A percentile compares a stretch with the other conserved stretches of the same genome.
phyloP scores from a whole-genome alignment of 1,140 invertebrate species.

The Bombus huntii region DNA sequence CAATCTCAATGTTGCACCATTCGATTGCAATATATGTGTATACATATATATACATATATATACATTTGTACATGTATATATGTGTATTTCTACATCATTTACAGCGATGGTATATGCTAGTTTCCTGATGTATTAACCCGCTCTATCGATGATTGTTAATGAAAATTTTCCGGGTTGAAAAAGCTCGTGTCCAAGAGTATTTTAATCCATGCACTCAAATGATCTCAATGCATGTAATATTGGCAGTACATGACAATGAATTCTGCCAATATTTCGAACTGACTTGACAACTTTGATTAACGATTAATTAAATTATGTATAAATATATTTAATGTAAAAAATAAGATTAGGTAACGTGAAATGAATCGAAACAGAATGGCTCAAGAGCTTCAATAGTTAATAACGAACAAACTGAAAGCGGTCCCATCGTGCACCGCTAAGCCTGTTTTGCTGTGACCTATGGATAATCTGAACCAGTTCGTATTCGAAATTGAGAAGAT shows the following conservation, averaged over 20 bases:
- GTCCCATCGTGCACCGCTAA: neutral
- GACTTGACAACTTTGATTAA: conserved; percentile 70
- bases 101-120: conserved; percentile 25
- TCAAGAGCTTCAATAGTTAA: conserved; percentile 48
- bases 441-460: neutral
- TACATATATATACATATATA: conserved; percentile 20
- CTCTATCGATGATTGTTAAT: neutral
- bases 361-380: conserved; percentile 31
- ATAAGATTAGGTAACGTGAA: conserved; percentile 56
- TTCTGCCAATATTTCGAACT: conserved; percentile 70
- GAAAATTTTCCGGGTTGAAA: neutral
- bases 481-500: neutral
- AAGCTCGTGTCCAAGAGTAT: conserved; percentile 43
- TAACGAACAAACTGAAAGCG: conserved; percentile 3
- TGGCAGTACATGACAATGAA: conserved; percentile 43
- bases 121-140: conserved; percentile 12
- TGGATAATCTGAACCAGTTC: neutral
- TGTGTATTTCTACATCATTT: conserved; percentile 39
- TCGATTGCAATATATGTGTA: conserved; percentile 13
- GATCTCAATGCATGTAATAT: conserved; percentile 70
- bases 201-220: conserved; percentile 63
- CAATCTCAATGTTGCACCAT: conserved; percentile 7
- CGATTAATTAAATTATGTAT: conserved; percentile 63
- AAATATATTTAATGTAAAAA: conserved; percentile 63
- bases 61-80: conserved; percentile 1